phyloP scores from a whole-genome alignment of 2,113 vertebrate species.

The Pseudolaguvia tuberculata region DNA sequence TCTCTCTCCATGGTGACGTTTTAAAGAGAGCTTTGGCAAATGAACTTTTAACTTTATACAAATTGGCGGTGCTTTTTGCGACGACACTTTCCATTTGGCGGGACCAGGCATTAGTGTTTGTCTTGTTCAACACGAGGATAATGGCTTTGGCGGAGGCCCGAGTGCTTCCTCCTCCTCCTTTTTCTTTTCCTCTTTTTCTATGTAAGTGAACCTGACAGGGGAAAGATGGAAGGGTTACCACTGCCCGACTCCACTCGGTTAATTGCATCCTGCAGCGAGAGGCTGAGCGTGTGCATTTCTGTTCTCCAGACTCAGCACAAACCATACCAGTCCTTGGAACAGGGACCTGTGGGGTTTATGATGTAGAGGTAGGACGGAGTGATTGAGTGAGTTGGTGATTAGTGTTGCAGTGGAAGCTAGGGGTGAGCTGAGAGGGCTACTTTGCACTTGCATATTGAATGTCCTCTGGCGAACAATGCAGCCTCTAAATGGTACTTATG shows the following conservation, averaged over 20 bases:
- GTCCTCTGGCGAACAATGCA: conserved; percentile 6
- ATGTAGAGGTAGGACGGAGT: neutral
- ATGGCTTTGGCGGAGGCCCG: conserved; percentile 39
- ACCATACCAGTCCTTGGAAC: conserved; percentile 31
- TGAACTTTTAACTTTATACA: conserved; percentile 43
- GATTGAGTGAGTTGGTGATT: conserved; percentile 24
- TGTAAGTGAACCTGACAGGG: conserved; percentile 46
- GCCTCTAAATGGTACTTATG: neutral
- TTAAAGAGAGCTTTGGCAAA: conserved; percentile 21
- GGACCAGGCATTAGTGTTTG: conserved; percentile 46
- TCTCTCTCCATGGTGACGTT: conserved; percentile 35
- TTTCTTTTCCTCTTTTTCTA: conserved; percentile 9
- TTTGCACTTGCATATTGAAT: conserved; percentile 21
- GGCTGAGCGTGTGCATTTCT: conserved; percentile 8
- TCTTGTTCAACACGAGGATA: conserved; percentile 50
- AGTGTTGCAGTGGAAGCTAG: conserved; percentile 9
- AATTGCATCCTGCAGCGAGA: conserved; percentile 39
- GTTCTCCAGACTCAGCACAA: conserved; percentile 47
- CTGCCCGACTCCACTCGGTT: conserved; percentile 25
- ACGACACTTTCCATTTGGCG: conserved; percentile 45
- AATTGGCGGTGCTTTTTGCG: conserved; percentile 34
- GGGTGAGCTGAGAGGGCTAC: neutral
- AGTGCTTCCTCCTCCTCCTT: conserved; percentile 26
- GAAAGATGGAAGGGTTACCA: conserved; percentile 42
- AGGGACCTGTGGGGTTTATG: conserved; percentile 7